phyloP scores from a whole-genome alignment of 2,888 invertebrate genomes.

The Sclerodermus sp. region DNA sequence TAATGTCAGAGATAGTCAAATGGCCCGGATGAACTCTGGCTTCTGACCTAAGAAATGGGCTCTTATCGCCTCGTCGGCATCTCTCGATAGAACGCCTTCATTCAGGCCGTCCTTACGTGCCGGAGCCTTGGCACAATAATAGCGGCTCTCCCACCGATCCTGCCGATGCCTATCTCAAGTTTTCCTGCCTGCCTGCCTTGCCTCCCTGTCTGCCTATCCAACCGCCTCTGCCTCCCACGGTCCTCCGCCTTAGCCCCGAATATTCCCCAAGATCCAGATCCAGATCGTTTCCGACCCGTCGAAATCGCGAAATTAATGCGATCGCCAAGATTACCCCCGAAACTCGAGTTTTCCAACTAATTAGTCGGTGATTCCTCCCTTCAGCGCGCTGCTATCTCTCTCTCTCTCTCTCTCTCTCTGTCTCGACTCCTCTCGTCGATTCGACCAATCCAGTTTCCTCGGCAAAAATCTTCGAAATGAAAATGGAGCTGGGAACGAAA shows the following conservation, averaged over 20 bases:
- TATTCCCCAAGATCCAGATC: background rate
- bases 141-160: slow-evolving; percentile 6
- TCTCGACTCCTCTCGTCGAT: too few species aligned
- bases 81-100: slow-evolving; percentile 26
- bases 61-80: slow-evolving; percentile 32
- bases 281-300: too few species aligned
- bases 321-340: too few species aligned
- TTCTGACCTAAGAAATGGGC: slow-evolving; percentile 25
- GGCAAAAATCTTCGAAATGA: too few species aligned
- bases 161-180: slow-evolving; percentile 27
- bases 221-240: background rate
- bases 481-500: too few species aligned
- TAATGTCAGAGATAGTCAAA: slow-evolving; percentile 41
- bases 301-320: too few species aligned
- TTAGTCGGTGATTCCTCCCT: too few species aligned
- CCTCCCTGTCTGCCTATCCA: background rate
- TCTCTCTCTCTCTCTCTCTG: too few species aligned
- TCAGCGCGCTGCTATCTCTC: too few species aligned
- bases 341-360: too few species aligned
- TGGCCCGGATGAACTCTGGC: slow-evolving; percentile 38
- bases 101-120: slow-evolving; percentile 12
- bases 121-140: slow-evolving; percentile 24
- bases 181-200: background rate
- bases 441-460: too few species aligned
- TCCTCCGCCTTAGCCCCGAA: background rate